These are phyloP conservation scores for Mythimna loreyi DNA, from an alignment of 2,888 invertebrate genomes.

Conservation along the genomic window DNA sequence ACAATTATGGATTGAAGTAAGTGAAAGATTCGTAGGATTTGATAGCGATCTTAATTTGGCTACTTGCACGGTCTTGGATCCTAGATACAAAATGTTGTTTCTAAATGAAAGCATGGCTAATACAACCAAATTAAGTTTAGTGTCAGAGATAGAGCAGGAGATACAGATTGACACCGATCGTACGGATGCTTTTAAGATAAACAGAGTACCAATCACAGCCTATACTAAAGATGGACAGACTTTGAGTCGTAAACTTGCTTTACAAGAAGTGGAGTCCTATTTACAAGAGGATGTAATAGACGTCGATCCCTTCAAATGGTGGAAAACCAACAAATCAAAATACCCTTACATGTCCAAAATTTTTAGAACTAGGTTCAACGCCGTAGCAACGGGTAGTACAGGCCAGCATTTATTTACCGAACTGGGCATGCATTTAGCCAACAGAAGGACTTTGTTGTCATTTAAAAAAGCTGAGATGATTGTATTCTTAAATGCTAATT, in stretches of 20 bases:
- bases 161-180: background rate
- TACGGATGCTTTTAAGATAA: background rate
- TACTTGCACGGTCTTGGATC: conserved; percentile 29
- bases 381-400: too few relatives aligned
- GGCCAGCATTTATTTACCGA: conserved; percentile 11
- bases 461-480: conserved; percentile 2
- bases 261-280: conserved; percentile 30
- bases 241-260: conserved; percentile 2
- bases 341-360: conserved; percentile 29
- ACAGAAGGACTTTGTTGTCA: background rate
- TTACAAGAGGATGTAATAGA: conserved; percentile 10
- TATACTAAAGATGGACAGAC: background rate
- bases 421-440: background rate
- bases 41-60: conserved; percentile 20
- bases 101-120: conserved; percentile 9
- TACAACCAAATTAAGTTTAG: conserved; percentile 6
- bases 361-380: conserved; percentile 23
- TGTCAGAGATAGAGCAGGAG: conserved; percentile 6
- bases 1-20: background rate
- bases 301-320: conserved; percentile 21
- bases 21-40: background rate
- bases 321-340: conserved; percentile 20
- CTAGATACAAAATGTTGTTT: conserved; percentile 36
- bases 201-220: background rate
- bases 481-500: conserved; percentile 24